These are phyloP conservation scores for Drosophila rufa DNA, from an alignment of 1,140 invertebrate species.

Conservation along the genomic window DNA sequence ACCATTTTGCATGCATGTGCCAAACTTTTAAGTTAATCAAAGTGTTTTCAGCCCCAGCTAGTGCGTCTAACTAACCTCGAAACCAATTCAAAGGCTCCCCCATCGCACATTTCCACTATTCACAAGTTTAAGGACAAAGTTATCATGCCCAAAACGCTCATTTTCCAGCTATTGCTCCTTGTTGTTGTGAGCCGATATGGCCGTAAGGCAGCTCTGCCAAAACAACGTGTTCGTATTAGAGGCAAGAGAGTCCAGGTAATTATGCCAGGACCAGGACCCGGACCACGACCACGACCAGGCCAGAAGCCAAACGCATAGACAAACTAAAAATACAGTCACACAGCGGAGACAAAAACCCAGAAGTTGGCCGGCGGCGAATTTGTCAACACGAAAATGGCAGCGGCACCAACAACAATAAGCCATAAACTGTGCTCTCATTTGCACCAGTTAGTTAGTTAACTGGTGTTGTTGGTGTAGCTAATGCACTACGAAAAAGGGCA, in stretches of 20 bases:
- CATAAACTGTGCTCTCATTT: constrained; percentile 77
- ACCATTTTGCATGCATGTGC: constrained; percentile 12
- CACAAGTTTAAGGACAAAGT: constrained; percentile 34
- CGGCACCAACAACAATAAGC: constrained; percentile 45
- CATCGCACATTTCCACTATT: constrained; percentile 28
- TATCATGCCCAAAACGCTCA: constrained; percentile 51
- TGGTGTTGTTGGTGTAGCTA: constrained; percentile 2
- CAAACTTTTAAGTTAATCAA: constrained; percentile 43
- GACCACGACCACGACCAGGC: constrained; percentile 38
- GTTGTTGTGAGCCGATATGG: constrained; percentile 36
- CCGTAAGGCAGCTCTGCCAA: constrained; percentile 52
- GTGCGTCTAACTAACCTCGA: constrained; percentile 10
- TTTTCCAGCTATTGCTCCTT: constrained; percentile 31
- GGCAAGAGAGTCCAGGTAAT: constrained; percentile 70
- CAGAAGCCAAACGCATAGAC: constrained; percentile 50
- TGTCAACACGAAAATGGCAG: constrained; percentile 62
- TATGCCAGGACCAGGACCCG: constrained; percentile 45
- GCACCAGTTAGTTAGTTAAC: constrained; percentile 61
- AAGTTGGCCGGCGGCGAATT: constrained; percentile 67
- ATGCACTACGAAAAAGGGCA: constrained; percentile 9
- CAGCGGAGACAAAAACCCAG: constrained; percentile 51
- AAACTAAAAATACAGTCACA: constrained; percentile 17
- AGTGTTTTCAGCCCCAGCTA: constrained; percentile 27
- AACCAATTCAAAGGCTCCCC: constrained; percentile 23
- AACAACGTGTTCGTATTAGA: constrained; percentile 71